Evolutionary conservation across 2,888 invertebrate genomes (phyloP), one percentile per base, ranked within the genome.

Genomic region (Endotricha flammealis): DNA sequence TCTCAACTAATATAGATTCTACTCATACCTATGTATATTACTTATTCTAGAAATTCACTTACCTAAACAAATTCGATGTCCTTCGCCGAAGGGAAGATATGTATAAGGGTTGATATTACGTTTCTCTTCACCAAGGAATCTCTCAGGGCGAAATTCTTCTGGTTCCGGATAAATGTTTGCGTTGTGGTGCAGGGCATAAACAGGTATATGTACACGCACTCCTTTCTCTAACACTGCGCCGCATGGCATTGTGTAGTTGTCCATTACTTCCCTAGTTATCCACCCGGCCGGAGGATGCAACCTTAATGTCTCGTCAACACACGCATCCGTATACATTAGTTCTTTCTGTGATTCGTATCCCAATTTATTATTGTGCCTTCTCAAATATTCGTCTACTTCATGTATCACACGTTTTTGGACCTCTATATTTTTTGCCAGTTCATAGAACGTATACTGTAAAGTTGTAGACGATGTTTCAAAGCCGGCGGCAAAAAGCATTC

Each of bases 401-500:
- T 42, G 40, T 6, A 54, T 38, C 0, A 48, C 50, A 11, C 32
- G 38, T 0, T 36, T 28, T 28, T 62, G 57, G 1, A 32, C 41
- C 4, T 53, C 41, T 12, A 39, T 40, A 23, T 53, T 38, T 38
- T 58, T 59, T 1, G 63, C 53, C 4, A 66, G 31, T 29, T 63
- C 59, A 29, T 50, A 64, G 6, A 66, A 40, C 1, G 53, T 42
- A 22, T 44, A 52, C 20, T 48, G 50, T 5, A 57, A 29, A 0
- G 60, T 57, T 0, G 45, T 50, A 0, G 64, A 39, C 3, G 64
- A 57, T 0, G 66, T 63, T 29, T 66, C 64, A 29, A 44, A 64
- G 0, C 66, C 66, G 12, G 58, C 64, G 3, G 45, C 52, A 17
- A 64, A 66, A 12, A 90, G 87, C 0, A 85, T 50, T 14, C 85